These are phyloP conservation scores for Pseudolaguvia tuberculata DNA, from an alignment of 2,113 vertebrate genomes.

Conservation along the genomic window DNA sequence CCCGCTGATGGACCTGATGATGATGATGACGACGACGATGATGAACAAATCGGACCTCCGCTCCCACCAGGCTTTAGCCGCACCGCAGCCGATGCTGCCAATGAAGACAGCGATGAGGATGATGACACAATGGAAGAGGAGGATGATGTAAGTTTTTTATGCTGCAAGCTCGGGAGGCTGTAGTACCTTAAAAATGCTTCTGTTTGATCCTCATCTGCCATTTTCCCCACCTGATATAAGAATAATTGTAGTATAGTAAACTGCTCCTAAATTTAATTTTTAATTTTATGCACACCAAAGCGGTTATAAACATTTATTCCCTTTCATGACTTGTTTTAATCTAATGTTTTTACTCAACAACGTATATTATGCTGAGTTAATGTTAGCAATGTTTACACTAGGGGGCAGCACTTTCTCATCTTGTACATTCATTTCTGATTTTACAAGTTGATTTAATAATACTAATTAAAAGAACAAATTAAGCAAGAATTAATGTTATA, in stretches of 20 bases:
- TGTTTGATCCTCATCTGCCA: too few species aligned
- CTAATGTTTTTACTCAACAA: too few species aligned
- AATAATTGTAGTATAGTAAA: too few species aligned
- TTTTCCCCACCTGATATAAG: too few species aligned
- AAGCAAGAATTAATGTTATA: too few species aligned
- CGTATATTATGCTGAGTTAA: too few species aligned
- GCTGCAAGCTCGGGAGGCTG: neutral
- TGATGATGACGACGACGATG: conserved; percentile 51
- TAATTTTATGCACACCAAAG: too few species aligned
- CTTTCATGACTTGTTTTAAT: too few species aligned
- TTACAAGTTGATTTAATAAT: neutral
- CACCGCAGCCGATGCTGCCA: conserved; percentile 60
- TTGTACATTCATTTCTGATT: neutral
- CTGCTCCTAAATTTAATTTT: too few species aligned
- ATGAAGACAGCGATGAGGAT: conserved; percentile 62
- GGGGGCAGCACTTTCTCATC: conserved; percentile 58
- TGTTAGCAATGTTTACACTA: conserved; percentile 55
- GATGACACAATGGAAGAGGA: conserved; percentile 60
- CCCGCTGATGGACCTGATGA: conserved; percentile 56
- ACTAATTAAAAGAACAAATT: neutral
- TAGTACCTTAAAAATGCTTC: neutral
- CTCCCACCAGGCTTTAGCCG: conserved; percentile 72
- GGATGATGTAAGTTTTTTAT: conserved; percentile 76
- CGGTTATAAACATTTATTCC: too few species aligned
- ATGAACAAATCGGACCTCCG: conserved; percentile 72